Evolutionary conservation across 1,140 invertebrate genomes (phyloP), one percentile per base, ranked within the genome.

Genomic region (Drosophila neocordata): DNA sequence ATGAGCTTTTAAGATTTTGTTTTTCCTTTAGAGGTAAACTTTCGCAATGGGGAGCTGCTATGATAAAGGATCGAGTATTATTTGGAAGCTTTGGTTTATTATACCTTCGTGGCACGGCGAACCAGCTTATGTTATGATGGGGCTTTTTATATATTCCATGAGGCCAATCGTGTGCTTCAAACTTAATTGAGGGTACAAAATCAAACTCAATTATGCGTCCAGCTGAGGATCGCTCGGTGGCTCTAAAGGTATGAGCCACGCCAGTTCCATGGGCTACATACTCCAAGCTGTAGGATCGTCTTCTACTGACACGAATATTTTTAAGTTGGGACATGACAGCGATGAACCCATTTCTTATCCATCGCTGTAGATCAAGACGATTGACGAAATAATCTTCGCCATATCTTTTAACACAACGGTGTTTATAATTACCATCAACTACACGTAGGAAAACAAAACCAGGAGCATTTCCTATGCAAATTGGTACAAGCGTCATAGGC

Each of bases 181-280:
- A 83, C 20, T 58, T 52, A 38, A 83, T 76, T 1, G 69, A 72
- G 7, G 75, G 79, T 55, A 82, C 79, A 65, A 82, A 83, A 55
- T 82, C 79, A 53, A 83, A 83, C 1, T 27, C 57, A 9, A 83
- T 82, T 11, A 53, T 38, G 5, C 63, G 72, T 0, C 20, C 7
- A 0, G 9, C 35, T 38, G 72, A 0, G 0, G 13, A 6, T 0
- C 9, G 13, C 4, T 67, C 63, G 6, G 8, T 72, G 5, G 79
- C 80, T 18, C 71, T 18, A 15, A 83, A 41, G 3, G 62, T 79
- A 37, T 79, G 68, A 4, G 71, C 79, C 1, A 78, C 65, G 13
- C 63, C 71, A 51, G 60, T 59, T 0, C 75, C 80, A 3, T 63
- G 65, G 0, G 41, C 7, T 5, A 38, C 38, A 20, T 82, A 76